Evolutionary conservation across 1,140 invertebrate species (phyloP), one percentile per base, ranked within the genome.

Genomic region (Drosophila kohkoa): DNA sequence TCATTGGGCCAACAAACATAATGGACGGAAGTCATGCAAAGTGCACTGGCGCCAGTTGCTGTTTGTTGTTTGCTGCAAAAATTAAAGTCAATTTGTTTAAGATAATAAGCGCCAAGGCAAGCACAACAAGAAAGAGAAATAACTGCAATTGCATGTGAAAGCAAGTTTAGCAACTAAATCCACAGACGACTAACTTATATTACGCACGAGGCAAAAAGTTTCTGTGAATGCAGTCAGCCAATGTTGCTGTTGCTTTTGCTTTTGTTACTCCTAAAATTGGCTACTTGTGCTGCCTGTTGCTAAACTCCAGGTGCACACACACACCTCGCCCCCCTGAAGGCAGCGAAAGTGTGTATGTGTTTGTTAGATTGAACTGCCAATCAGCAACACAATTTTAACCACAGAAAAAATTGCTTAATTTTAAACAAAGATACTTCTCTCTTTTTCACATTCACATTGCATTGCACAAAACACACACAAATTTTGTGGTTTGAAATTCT

Each of bases 31-130:
- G 70, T 75, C 85, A 83, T 88, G 81, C 73, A 89, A 88, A 75
- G 63, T 83, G 77, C 77, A 72, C 7, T 30, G 70, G 63, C 74
- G 74, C 63, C 67, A 65, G 62, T 74, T 69, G 8, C 60, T 66
- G 48, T 55, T 74, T 65, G 7, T 59, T 62, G 48, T 48, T 57
- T 69, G 54, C 65, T 48, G 69, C 72, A 25, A 66, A 68, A 87
- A 87, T 86, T 83, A 75, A 88, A 80, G 80, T 69, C 80, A 87
- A 88, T 86, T 86, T 86, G 82, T 87, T 87, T 5, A 76, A 73
- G 76, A 73, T 87, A 80, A 88, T 82, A 77, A 79, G 60, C 51
- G 54, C 64, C 64, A 71, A 58, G 13, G 38, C 5, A 52, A 46
- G 66, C 25, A 48, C 25, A 68, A 35, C 59, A 13, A 65, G 6